Conservation (phyloP, 1,140 invertebrate genomes). For the Camponotus vicinus region DNA sequence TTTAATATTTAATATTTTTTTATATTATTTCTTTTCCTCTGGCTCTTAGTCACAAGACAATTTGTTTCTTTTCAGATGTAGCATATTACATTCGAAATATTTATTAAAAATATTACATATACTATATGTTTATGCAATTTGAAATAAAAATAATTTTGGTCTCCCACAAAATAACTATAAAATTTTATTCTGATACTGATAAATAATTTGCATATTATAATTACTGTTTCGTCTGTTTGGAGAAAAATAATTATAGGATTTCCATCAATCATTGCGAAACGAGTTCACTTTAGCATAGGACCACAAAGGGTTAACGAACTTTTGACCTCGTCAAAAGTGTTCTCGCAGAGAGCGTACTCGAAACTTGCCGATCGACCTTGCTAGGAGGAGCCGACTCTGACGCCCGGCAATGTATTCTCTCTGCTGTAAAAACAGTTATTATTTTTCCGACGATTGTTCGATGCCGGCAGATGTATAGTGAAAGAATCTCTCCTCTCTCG, state of each 20-base stretch:
- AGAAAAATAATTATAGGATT: conserved; percentile 22
- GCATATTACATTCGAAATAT: neutral
- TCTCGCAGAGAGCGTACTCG: conserved; percentile 38
- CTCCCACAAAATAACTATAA: too few relatives aligned
- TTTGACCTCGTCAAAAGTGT: conserved; percentile 1
- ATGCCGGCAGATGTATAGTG: conserved; percentile 80
- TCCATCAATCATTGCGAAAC: neutral
- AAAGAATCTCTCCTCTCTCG: conserved; percentile 71
- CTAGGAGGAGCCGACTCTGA: conserved; percentile 70
- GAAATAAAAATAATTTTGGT: neutral
- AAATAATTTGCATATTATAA: conserved; percentile 13
- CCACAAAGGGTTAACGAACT: conserved; percentile 39
- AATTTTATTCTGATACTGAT: neutral
- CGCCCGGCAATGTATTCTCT: conserved; percentile 76
- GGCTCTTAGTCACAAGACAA: neutral
- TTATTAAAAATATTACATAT: neutral
- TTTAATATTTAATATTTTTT: neutral
- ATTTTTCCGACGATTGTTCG: conserved; percentile 83
- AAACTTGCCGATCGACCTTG: conserved; percentile 47
- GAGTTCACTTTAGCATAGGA: neutral
- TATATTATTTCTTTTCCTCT: neutral
- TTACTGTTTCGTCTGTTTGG: neutral
- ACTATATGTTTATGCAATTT: neutral
- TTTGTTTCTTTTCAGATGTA: too few relatives aligned
- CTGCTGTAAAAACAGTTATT: conserved; percentile 83